These are phyloP conservation scores for Iphiclides podalirius DNA, from an alignment of 2,888 invertebrate genomes.

Conservation along the genomic window DNA sequence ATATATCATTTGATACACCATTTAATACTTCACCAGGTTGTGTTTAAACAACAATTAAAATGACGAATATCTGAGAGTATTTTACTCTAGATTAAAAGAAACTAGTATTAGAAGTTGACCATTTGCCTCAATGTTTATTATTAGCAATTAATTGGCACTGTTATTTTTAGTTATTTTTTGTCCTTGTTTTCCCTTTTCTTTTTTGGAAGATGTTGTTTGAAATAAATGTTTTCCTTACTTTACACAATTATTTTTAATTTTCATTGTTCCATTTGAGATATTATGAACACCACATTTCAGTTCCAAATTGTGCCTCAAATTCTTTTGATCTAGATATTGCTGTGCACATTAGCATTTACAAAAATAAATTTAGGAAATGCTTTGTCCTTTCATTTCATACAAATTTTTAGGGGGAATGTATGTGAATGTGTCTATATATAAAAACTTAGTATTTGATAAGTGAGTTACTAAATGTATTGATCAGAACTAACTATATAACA, in stretches of 20 bases:
- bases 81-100: slow-evolving; percentile 22
- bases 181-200: slow-evolving; percentile 59
- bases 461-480: neutral
- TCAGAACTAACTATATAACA: neutral
- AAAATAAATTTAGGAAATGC: slow-evolving; percentile 1
- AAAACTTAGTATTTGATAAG: neutral
- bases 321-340: neutral
- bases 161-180: slow-evolving; percentile 68
- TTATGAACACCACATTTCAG: neutral
- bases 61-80: neutral
- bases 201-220: slow-evolving; percentile 64
- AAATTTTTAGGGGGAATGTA: slow-evolving; percentile 10
- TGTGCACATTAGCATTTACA: neutral
- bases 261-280: slow-evolving; percentile 32
- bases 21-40: slow-evolving; percentile 21
- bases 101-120: slow-evolving; percentile 28
- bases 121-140: slow-evolving; percentile 39
- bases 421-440: neutral
- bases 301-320: neutral
- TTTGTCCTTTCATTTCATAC: slow-evolving; percentile 16
- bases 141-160: slow-evolving; percentile 71
- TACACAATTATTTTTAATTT: slow-evolving; percentile 55
- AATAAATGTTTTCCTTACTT: slow-evolving; percentile 67
- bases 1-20: slow-evolving; percentile 22
- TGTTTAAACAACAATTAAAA: slow-evolving; percentile 12